These are phyloP conservation scores for Gallinago undulata DNA, from an alignment of 2,113 vertebrate species.

Conservation along the genomic window DNA sequence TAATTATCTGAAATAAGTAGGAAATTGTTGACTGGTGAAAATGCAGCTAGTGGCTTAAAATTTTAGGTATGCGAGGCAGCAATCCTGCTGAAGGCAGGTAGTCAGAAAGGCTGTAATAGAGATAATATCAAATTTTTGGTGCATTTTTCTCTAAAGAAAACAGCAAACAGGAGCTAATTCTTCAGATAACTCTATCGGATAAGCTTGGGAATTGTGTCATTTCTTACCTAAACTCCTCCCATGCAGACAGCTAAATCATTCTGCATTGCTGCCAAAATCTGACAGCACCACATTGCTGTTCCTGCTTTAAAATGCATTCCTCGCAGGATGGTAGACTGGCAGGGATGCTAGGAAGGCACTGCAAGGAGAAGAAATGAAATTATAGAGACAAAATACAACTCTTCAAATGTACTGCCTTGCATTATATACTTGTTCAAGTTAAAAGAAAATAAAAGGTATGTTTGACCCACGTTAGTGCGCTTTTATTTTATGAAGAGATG, in stretches of 20 bases:
- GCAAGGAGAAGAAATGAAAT: background rate
- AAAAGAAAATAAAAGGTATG: background rate
- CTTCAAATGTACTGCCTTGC: background rate
- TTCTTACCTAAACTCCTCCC: background rate
- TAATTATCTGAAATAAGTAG: background rate
- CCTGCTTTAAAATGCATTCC: background rate
- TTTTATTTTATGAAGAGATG: background rate
- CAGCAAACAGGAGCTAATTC: background rate
- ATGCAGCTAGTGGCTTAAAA: background rate
- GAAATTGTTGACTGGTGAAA: background rate
- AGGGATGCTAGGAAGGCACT: background rate
- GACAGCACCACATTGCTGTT: background rate
- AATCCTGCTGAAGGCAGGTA: accelerated
- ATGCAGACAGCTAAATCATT: background rate
- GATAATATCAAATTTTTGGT: background rate
- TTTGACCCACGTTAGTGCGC: background rate
- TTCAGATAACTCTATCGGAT: background rate
- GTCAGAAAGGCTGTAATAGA: background rate
- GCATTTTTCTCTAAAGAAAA: background rate
- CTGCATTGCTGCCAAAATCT: background rate
- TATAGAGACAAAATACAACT: background rate
- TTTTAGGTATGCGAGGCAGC: background rate
- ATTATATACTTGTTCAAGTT: background rate
- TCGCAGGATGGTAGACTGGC: background rate
- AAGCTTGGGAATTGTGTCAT: background rate